Evolutionary conservation across 1,140 invertebrate species (phyloP).

Genomic region (Rhopalosiphum padi): DNA sequence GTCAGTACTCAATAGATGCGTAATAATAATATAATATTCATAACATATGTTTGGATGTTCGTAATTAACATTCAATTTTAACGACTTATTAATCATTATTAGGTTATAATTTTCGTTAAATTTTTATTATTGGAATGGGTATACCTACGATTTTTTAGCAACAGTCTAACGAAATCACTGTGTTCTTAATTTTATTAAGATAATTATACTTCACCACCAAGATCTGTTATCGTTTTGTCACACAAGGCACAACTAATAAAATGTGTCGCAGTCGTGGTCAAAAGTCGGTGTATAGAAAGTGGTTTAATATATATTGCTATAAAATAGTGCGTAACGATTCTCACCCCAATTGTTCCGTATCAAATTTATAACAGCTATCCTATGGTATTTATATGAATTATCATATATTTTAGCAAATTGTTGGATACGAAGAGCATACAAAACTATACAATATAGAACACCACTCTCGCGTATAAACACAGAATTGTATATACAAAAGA

Average conservation of each 20-base stretch:
- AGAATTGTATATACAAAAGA: not conserved
- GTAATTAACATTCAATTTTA: too few species aligned
- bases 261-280: not conserved
- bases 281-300: not conserved
- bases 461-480: not conserved
- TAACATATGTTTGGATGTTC: too few species aligned
- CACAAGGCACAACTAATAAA: not conserved
- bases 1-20: too few species aligned
- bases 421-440: not conserved
- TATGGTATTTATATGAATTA: not conserved
- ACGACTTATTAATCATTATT: too few species aligned
- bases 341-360: not conserved
- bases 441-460: not conserved
- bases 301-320: not conserved
- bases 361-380: not conserved
- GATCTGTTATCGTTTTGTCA: not conserved
- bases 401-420: not conserved
- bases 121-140: too few species aligned
- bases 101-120: too few species aligned
- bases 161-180: not conserved
- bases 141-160: too few species aligned
- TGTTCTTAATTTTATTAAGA: not conserved
- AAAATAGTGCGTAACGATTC: not conserved
- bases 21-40: too few species aligned
- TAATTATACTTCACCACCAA: not conserved